These are phyloP conservation scores for Megaceryle torquata DNA, from an alignment of 2,113 vertebrate genomes.

Conservation along the genomic window DNA sequence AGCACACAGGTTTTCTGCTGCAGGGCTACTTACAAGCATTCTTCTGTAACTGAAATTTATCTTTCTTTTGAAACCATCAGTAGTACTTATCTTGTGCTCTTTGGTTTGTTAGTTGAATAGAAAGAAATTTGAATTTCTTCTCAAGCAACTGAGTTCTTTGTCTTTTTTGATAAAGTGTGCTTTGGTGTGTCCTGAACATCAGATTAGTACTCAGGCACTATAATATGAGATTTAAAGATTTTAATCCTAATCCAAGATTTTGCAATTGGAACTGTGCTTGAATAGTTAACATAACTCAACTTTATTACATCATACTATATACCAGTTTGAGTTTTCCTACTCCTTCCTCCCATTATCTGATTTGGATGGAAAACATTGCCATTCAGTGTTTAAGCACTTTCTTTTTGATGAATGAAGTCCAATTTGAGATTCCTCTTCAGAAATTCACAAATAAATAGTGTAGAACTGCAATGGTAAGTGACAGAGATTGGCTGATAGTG, in stretches of 20 bases:
- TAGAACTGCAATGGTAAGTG: not conserved
- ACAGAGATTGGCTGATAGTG: not conserved
- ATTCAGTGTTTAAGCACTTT: not conserved
- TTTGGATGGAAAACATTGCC: not conserved
- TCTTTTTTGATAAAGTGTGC: not conserved
- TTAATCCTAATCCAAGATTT: not conserved
- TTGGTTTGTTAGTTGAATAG: not conserved
- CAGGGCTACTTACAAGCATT: not conserved
- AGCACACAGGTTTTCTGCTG: not conserved
- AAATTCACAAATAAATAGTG: not conserved
- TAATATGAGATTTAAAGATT: not conserved
- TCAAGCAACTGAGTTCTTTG: not conserved
- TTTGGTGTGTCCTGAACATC: not conserved
- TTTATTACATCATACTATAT: not conserved
- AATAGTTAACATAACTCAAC: not conserved
- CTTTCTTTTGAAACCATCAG: not conserved
- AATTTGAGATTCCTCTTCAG: not conserved
- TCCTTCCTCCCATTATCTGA: not conserved
- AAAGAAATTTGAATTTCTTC: not conserved
- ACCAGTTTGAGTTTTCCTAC: not conserved
- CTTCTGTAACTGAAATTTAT: not conserved
- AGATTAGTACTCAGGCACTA: not conserved
- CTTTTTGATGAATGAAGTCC: not conserved
- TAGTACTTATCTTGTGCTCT: not conserved
- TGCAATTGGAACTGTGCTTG: not conserved